Base-by-base conservation (phyloP, 2,797 vertebrate genomes). In the Triplophysa bombifrons region DNA sequence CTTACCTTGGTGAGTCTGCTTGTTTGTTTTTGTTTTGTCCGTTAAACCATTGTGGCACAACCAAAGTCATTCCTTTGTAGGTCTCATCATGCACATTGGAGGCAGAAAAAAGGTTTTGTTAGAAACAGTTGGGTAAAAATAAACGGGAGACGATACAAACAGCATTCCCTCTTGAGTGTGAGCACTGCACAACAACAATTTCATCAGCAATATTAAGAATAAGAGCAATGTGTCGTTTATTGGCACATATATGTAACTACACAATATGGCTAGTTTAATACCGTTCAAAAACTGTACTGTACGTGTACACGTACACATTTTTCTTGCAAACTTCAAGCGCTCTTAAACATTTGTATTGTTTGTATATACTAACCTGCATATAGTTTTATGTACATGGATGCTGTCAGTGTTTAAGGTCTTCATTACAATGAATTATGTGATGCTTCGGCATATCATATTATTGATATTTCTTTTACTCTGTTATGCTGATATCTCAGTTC, bases 271-370 rank as follows among this genome's bases (percentile, higher is more conserved):
- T 34, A 58, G 22, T 10, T 48, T 1, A 44, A 20, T 68, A 16
- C 53, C 19, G 9, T 56, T 56, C 7, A n/a, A 56, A 65, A 46
- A 22, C 3, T 41, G 9, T 41, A n/a, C 41, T 22, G 13, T 61
- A 25, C 27, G 25, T 61, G 34, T 8, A 38, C 34, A 38, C 8
- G 34, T 38, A 38, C 7, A 38, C 34, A 38, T 20, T 14, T 22
- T 3, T 9, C 38, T 30, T 48, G 65, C 61, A 41, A 48, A 34
- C 17, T 76, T 68, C 10, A 77, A 77, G 66, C 67, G 75, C 75
- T 41, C 38, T 69, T 77, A 69, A 61, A 17, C 44, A 34, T 69
- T 48, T 68, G 14, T 66, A 56, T 20, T 34, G 4, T 69, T 20
- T 70, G 65, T 77, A 38, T 10, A 20, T 70, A 38, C 41, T 17